Conservation (phyloP, 1,140 invertebrate species). For the Pteromalus puparum region DNA sequence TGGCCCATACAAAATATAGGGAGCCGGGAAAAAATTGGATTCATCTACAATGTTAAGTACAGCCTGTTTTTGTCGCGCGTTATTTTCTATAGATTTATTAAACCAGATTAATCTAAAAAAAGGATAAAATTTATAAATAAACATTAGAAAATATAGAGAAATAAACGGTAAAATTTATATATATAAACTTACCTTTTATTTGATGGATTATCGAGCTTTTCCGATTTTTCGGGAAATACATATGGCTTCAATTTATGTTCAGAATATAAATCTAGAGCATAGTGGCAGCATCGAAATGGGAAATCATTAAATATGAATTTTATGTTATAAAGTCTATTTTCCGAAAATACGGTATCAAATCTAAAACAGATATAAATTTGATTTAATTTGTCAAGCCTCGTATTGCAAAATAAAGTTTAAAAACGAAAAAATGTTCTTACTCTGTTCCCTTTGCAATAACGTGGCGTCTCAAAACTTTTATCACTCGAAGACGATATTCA, state of each 20-base stretch:
- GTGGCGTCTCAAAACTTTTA: not conserved
- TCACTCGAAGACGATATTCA: not conserved
- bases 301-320: conserved; percentile 5
- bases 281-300: conserved; percentile 27
- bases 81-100: conserved; percentile 79
- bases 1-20: conserved; percentile 87
- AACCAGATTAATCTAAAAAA: conserved; percentile 76
- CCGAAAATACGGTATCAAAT: not conserved
- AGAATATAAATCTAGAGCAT: not conserved
- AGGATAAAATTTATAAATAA: conserved; percentile 8
- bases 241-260: not conserved
- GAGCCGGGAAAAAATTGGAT: conserved; percentile 76
- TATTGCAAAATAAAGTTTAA: not conserved
- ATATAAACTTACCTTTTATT: not conserved
- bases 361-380: conserved; percentile 2
- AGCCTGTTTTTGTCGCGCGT: conserved; percentile 80
- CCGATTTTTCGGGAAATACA: conserved; percentile 2
- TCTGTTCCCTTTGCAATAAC: not conserved
- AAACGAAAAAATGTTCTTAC: not conserved
- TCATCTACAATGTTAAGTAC: conserved; percentile 79
- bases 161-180: too few species aligned
- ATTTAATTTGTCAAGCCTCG: not conserved
- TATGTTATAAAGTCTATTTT: not conserved
- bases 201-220: not conserved
- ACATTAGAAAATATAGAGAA: too few species aligned